Evolutionary conservation across 2,888 invertebrate genomes (phyloP), one percentile per base, ranked within the genome.

Genomic region (Phaedon cochleariae): DNA sequence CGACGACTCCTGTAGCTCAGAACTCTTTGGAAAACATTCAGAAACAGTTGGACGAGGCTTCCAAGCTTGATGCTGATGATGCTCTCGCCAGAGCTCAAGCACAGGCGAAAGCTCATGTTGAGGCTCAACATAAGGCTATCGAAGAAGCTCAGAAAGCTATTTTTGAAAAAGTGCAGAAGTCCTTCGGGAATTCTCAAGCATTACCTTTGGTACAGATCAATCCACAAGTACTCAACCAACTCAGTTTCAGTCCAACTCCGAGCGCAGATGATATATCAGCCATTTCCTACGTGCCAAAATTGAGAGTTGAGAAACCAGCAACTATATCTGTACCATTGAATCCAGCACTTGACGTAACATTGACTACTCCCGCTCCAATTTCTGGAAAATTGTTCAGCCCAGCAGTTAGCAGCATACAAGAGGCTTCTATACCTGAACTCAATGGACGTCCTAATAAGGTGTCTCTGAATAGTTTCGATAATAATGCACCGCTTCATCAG

Each of bases 101-200:
- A 31, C 73, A 79, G 65, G 81, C 80, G 4, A 46, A 74, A 15
- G 76, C 78, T 20, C 78, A 80, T 18, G 78, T 82, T 6, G 67
- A 76, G 59, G 79, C 77, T 12, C 79, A 80, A 59, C 76, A 79
- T 58, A 68, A 75, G 58, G 78, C 78, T n/a, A 77, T 80, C 49
- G 70, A 65, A 46, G 63, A 73, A 34, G 79, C 79, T 10, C 70
- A 74, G 64, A 66, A 72, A 49, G 70, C 63, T 29, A 77, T 73
- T 1, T 60, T 70, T 9, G 77, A 71, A 49, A 67, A 68, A 18
- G 60, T 68, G 3, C 58, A 68, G 26, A 65, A 64, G 9, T 20
- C 52, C 17, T 45, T 69, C 6, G 53, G 71, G 15, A 51, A 29
- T 45, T 46, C 69, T 0, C 67, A 68, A 60, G 58, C 64, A n/a